phyloP scores from a whole-genome alignment of 2,113 vertebrate genomes.

The Taurulus bubalis region DNA sequence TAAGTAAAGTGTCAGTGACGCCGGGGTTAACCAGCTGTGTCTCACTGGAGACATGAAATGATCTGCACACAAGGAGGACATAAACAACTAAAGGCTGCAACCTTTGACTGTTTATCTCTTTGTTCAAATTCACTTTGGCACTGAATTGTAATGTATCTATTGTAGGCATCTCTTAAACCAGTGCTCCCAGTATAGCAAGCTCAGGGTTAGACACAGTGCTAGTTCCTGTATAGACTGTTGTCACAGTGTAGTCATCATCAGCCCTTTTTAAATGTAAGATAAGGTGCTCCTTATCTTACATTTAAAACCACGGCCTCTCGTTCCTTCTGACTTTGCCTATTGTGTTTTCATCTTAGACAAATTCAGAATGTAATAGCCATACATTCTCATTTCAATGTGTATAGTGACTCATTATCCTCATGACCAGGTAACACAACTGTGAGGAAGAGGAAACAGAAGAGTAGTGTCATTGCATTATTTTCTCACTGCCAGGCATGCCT shows the following conservation, averaged over 20 bases:
- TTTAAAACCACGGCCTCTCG: constrained; percentile 79
- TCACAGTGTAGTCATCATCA: constrained; percentile 62
- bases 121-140: constrained; percentile 31
- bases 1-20: constrained; percentile 77
- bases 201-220: constrained; percentile 32
- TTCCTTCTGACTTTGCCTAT: constrained; percentile 84
- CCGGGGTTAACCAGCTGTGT: constrained; percentile 35
- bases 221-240: constrained; percentile 39
- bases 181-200: constrained; percentile 35
- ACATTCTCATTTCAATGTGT: constrained; percentile 71
- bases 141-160: constrained; percentile 19
- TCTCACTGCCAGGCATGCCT: constrained; percentile 59
- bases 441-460: constrained; percentile 24
- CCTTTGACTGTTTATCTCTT: constrained; percentile 64
- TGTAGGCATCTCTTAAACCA: constrained; percentile 66
- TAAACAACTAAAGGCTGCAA: constrained; percentile 49
- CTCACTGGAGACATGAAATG: constrained; percentile 52
- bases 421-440: constrained; percentile 20
- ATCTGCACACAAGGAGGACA: constrained; percentile 53
- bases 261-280: constrained; percentile 85
- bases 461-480: constrained; percentile 51
- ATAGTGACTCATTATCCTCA: constrained; percentile 61
- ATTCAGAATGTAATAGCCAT: constrained; percentile 81
- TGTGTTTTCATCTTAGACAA: constrained; percentile 81
- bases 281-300: constrained; percentile 85